Conservation (phyloP, 2,888 invertebrate genomes). For the Erannis defoliaria region DNA sequence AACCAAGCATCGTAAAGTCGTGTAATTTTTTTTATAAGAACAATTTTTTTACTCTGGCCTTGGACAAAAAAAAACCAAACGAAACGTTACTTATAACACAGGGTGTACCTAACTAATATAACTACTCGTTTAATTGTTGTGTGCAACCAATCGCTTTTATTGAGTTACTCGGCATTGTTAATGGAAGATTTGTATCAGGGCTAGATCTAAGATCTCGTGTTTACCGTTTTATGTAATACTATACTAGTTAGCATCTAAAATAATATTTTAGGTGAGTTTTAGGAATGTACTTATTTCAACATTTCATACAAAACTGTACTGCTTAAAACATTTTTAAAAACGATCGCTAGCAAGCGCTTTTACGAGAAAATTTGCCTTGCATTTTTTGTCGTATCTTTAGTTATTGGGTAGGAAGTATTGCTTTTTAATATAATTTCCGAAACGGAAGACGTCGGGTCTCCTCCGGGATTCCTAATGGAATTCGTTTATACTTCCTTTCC, state of each 20-base stretch:
- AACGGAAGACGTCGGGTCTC: constrained; percentile 71
- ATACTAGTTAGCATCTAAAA: too few species aligned
- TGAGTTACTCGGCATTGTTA: constrained; percentile 35
- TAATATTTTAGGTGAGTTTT: too few species aligned
- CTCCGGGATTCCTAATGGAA: constrained; percentile 79
- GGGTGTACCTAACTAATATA: constrained; percentile 56
- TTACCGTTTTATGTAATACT: too few species aligned
- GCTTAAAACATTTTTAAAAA: constrained; percentile 19
- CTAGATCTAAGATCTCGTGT: background rate
- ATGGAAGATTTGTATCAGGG: constrained; percentile 5
- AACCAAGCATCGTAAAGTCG: too few species aligned
- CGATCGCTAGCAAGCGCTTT: constrained; percentile 19
- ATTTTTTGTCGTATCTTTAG: constrained; percentile 67
- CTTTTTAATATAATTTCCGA: constrained; percentile 84
- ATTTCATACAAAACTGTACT: too few species aligned
- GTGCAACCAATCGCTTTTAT: constrained; percentile 59
- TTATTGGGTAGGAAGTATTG: constrained; percentile 77
- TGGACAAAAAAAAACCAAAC: too few species aligned
- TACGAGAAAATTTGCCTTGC: constrained; percentile 59
- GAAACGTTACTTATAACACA: too few species aligned
- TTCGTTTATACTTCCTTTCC: constrained; percentile 70
- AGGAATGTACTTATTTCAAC: too few species aligned
- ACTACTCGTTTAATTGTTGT: constrained; percentile 54
- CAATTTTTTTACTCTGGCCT: too few species aligned
- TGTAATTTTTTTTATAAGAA: too few species aligned